phyloP scores from a whole-genome alignment of 2,888 invertebrate genomes.

The Orthosia incerta region DNA sequence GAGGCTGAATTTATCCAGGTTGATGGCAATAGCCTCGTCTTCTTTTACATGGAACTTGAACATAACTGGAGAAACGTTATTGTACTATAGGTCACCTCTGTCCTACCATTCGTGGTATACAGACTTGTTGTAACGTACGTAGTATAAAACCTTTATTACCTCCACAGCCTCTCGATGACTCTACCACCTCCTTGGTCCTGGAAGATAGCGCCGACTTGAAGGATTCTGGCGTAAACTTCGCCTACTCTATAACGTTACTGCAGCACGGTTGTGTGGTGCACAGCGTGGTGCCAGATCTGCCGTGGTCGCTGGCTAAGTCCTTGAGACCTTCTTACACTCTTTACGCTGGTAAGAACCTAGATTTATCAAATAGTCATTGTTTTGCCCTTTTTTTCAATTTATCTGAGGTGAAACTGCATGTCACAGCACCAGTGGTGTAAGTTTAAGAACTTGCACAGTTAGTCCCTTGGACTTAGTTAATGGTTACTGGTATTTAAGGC shows the following conservation, averaged over 20 bases:
- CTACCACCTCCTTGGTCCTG: slow-evolving; percentile 88
- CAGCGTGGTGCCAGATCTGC: slow-evolving; percentile 95
- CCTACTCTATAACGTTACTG: slow-evolving; percentile 95
- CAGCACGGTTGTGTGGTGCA: slow-evolving; percentile 96
- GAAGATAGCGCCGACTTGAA: slow-evolving; percentile 90
- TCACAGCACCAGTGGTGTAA: too few species aligned
- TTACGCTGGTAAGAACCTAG: slow-evolving; percentile 89
- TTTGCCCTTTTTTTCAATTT: background rate
- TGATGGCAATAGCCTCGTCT: too few species aligned
- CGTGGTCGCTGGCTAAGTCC: slow-evolving; percentile 94
- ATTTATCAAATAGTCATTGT: background rate
- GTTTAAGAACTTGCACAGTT: too few species aligned
- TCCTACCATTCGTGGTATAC: too few species aligned
- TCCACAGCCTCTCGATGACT: slow-evolving; percentile 91
- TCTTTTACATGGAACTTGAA: too few species aligned
- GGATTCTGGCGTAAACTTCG: slow-evolving; percentile 94
- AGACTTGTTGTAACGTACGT: too few species aligned
- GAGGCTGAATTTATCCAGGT: too few species aligned
- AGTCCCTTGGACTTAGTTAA: too few species aligned
- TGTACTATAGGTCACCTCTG: too few species aligned
- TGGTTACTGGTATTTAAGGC: too few species aligned
- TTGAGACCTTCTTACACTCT: slow-evolving; percentile 95
- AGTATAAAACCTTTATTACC: background rate
- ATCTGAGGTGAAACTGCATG: background rate
- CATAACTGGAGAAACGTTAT: too few species aligned